These are phyloP conservation scores for Nyctalus aviator DNA, from an alignment of 2,797 vertebrate genomes.

Conservation along the genomic window DNA sequence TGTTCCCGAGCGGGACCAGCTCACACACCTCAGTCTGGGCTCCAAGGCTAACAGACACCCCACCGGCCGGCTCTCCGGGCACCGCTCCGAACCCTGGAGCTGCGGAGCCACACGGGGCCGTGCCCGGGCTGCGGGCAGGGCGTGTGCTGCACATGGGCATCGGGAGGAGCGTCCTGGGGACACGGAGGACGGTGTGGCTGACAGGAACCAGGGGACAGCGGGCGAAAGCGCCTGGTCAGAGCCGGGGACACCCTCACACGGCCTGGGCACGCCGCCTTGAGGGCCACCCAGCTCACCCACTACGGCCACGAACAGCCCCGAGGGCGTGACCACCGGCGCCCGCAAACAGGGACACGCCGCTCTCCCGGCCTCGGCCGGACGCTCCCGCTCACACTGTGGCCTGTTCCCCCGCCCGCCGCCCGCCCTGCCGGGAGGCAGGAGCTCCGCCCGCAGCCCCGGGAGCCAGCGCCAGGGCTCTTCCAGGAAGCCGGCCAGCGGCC, in stretches of 20 bases:
- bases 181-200: accelerated
- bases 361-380: background rate
- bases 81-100: background rate
- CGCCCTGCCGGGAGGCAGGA: too few species aligned
- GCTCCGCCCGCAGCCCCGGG: too few species aligned
- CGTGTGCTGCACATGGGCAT: accelerated
- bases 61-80: background rate
- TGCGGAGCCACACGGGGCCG: accelerated
- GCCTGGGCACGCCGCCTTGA: background rate
- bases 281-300: background rate
- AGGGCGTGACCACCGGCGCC: accelerated
- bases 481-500: conserved; percentile 23
- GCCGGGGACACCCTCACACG: background rate
- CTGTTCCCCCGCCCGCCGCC: too few species aligned
- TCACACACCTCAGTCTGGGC: background rate
- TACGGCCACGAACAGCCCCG: background rate
- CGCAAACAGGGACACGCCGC: accelerated
- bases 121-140: too few species aligned
- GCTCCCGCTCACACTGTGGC: background rate
- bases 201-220: background rate
- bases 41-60: background rate
- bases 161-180: background rate
- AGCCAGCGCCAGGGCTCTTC: background rate
- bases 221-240: background rate
- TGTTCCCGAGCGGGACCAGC: background rate